phyloP scores from a whole-genome alignment of 2,797 vertebrate genomes.

The Borostomias antarcticus region DNA sequence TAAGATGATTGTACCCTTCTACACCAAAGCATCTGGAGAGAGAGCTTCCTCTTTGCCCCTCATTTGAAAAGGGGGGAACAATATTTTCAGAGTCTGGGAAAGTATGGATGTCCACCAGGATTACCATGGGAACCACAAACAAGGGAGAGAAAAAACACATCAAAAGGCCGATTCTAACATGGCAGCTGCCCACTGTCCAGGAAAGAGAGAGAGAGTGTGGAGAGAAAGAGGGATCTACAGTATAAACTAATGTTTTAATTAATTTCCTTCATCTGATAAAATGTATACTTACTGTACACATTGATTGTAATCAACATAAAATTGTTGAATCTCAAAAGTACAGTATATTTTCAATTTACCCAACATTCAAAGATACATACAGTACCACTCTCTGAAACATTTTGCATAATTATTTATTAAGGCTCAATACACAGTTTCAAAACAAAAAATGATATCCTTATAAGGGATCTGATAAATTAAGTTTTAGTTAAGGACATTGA shows the following conservation, averaged over 20 bases:
- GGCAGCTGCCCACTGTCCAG: conserved; percentile 33
- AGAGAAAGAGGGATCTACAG: too few species aligned
- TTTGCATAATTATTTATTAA: too few species aligned
- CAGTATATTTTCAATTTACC: too few species aligned
- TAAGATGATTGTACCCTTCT: conserved; percentile 62
- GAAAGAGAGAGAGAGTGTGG: background rate
- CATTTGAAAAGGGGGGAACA: conserved; percentile 65
- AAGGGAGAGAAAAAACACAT: conserved; percentile 30
- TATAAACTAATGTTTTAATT: too few species aligned
- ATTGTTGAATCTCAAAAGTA: too few species aligned
- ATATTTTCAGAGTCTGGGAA: conserved; percentile 65
- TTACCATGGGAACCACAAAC: conserved; percentile 66
- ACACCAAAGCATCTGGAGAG: conserved; percentile 58
- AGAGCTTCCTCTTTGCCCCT: conserved; percentile 63
- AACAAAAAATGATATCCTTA: too few species aligned
- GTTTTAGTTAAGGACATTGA: background rate
- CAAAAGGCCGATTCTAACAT: conserved; percentile 47
- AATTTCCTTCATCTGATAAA: background rate
- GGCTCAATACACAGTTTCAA: too few species aligned
- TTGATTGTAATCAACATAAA: too few species aligned
- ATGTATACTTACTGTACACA: too few species aligned
- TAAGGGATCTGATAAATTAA: too few species aligned
- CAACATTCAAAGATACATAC: too few species aligned
- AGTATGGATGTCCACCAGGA: conserved; percentile 58
- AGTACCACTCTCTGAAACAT: too few species aligned